phyloP scores from a whole-genome alignment of 2,888 invertebrate genomes.

The Caenorhabditis imperialis region DNA sequence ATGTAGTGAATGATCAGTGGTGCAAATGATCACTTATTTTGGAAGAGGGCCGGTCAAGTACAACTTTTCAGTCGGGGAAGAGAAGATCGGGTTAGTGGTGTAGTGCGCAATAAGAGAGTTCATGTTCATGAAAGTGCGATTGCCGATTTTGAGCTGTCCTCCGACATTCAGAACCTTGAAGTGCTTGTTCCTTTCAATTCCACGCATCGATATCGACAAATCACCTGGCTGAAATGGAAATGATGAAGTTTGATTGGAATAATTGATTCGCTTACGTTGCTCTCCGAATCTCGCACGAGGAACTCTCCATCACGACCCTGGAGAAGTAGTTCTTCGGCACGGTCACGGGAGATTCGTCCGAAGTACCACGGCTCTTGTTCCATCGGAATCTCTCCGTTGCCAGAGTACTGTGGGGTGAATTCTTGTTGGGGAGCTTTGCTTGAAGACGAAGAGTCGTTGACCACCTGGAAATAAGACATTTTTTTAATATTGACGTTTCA shows the following conservation, averaged over 20 bases:
- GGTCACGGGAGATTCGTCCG: conserved; percentile 93
- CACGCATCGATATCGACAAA: conserved; percentile 97
- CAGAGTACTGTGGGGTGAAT: conserved; percentile 22
- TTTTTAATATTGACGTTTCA: neutral
- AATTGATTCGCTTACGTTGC: conserved; percentile 84
- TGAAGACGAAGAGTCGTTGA: conserved; percentile 22
- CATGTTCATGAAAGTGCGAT: conserved; percentile 94
- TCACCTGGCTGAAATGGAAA: conserved; percentile 88
- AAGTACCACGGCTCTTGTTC: conserved; percentile 89
- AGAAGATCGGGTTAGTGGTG: conserved; percentile 98
- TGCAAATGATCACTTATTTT: conserved; percentile 16
- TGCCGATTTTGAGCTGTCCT: conserved; percentile 90
- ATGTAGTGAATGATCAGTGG: neutral
- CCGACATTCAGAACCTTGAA: conserved; percentile 81
- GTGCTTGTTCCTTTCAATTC: conserved; percentile 97
- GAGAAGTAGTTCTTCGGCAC: conserved; percentile 95
- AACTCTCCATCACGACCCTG: conserved; percentile 98
- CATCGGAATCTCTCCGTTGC: conserved; percentile 23
- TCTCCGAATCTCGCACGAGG: conserved; percentile 97
- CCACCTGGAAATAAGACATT: conserved; percentile 28
- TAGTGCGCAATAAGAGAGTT: conserved; percentile 98
- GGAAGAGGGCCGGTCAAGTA: conserved; percentile 92
- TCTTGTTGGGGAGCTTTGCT: conserved; percentile 11
- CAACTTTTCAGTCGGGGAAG: conserved; percentile 96
- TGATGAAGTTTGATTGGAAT: neutral